Percentiles rank a stretch among this genome's conserved stretches.
These are phyloP conservation scores for Lagria hirta DNA, from an alignment of 2,888 invertebrate species.

Conservation along the genomic window DNA sequence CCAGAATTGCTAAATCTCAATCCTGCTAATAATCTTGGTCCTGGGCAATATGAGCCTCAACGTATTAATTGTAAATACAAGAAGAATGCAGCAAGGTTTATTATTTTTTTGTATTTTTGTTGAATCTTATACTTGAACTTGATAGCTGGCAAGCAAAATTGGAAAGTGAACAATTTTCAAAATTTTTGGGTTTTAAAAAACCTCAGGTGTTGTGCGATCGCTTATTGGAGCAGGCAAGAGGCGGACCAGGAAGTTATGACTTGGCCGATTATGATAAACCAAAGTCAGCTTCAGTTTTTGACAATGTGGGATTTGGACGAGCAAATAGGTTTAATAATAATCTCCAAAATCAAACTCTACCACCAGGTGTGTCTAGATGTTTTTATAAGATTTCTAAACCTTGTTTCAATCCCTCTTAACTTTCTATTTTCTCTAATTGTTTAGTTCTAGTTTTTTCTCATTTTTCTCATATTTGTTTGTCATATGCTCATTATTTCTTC, in stretches of 20 bases:
- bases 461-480: too few relatives aligned
- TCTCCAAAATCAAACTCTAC: slow-evolving; percentile 11
- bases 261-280: slow-evolving; percentile 4
- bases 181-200: slow-evolving; percentile 15
- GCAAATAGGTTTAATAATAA: slow-evolving; percentile 6
- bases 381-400: not conserved
- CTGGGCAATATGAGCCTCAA: slow-evolving; percentile 17
- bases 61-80: slow-evolving; percentile 7
- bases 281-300: not conserved
- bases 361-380: slow-evolving; percentile 15
- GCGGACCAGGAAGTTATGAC: slow-evolving; percentile 17
- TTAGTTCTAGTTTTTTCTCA: too few relatives aligned
- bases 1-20: slow-evolving; percentile 7
- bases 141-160: slow-evolving; percentile 14
- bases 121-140: slow-evolving; percentile 1
- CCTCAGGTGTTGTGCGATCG: slow-evolving; percentile 10
- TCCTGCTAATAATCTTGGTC: slow-evolving; percentile 9
- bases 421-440: too few relatives aligned
- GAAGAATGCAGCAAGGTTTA: slow-evolving; percentile 15
- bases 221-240: slow-evolving; percentile 5
- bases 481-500: too few relatives aligned
- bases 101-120: too few relatives aligned
- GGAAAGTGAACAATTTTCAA: slow-evolving; percentile 21
- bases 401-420: slow-evolving; percentile 1
- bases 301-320: slow-evolving; percentile 13